Evolutionary conservation across 30 jellyfish, hydroid and myxozoan genomes (phyloP), one percentile per base, ranked within the genome.

Genomic region (Aurelia sp.): DNA sequence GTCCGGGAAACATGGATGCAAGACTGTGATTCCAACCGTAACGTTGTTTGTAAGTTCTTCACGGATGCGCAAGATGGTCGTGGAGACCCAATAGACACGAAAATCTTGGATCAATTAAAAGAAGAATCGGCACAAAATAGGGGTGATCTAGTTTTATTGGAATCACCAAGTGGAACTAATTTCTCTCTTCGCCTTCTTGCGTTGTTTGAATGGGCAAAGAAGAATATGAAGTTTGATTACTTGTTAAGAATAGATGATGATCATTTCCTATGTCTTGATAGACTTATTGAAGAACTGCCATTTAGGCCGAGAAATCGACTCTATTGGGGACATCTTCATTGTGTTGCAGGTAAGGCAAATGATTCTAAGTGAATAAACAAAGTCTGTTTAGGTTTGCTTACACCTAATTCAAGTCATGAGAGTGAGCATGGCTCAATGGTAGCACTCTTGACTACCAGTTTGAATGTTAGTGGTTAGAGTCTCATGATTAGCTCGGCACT

Each of bases 271-370:
- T 91, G 97, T 58, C 64, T 91, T 16, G 97, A 91, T 20, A 71
- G 97, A 50, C 86, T 91, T 47, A 20, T 84, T 62, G 60, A 74
- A 71, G 97, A 91, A 72, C 68, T 91, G 31, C 97, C 94, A 44
- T 69, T 63, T 50, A 71, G 97, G 67, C 97, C 97, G 2, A 91
- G 85, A 72, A 80, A 50, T 11, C 53, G 97, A 66, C 86, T 91
- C 13, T 91, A 91, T 66, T 91, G 97, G 97, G 97, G 97, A 17
- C 79, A 91, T 68, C 75, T 91, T 16, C 97, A 91, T 63, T 91
- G 97, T 67, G 3, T n/a, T 0, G 77, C 71, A 76, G 97, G 97
- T 90, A 76, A 18, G 86, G 7, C 13, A 2, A 44, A 8, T 44
- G 2, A 44, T 44, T 44, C 9, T 44, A 40, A 27, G 51, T 40